Evolutionary conservation across 2,797 vertebrate genomes (phyloP).

Genomic region (Scolopax bukidnonensis): DNA sequence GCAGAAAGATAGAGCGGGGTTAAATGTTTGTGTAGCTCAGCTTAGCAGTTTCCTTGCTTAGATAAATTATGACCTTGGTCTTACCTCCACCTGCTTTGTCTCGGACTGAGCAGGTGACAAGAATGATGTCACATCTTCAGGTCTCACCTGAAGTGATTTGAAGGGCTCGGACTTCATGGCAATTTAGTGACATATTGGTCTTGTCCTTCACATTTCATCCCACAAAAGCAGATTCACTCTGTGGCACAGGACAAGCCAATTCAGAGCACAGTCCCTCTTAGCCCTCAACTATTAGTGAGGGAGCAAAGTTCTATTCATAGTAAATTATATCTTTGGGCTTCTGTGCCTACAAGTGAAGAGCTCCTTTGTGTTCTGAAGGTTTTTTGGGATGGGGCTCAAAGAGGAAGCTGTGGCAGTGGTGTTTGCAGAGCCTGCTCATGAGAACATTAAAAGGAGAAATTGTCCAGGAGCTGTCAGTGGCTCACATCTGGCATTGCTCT

Average conservation of each 20-base stretch:
- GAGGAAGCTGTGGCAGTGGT: neutral
- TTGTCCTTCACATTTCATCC: neutral
- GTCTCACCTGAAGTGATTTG: neutral
- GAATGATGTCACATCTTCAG: neutral
- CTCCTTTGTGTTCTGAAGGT: neutral
- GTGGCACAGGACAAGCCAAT: neutral
- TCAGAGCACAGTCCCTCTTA: neutral
- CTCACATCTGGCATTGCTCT: neutral
- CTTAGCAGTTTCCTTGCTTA: neutral
- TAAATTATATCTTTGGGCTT: neutral
- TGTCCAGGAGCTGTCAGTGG: neutral
- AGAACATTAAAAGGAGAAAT: neutral
- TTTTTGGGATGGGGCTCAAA: neutral
- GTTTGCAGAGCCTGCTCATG: neutral
- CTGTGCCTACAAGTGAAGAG: too few species aligned
- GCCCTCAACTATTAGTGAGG: neutral
- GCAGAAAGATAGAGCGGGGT: neutral
- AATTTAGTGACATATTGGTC: neutral
- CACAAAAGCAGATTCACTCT: neutral
- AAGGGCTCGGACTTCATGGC: neutral
- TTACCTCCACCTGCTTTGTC: slow-evolving; percentile 14
- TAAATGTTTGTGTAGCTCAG: neutral
- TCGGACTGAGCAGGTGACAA: neutral
- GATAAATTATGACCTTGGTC: slow-evolving; percentile 37
- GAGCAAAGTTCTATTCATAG: neutral